A percentile compares a stretch with the other conserved stretches of the same genome.
phyloP scores from a whole-genome alignment of 92 coral and sea anemone species.

The Phenganax stokvisi region DNA sequence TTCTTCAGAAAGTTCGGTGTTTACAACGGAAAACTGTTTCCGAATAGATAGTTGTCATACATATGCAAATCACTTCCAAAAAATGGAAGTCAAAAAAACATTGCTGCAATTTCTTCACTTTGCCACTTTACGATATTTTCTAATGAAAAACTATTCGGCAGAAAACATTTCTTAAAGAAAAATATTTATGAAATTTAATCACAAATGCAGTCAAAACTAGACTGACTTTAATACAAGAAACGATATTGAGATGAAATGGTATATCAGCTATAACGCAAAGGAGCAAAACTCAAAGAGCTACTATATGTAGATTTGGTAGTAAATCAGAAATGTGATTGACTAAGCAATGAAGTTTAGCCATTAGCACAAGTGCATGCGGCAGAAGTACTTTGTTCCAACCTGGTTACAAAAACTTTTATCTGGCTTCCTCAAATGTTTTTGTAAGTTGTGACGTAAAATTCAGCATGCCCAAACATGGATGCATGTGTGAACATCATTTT shows the following conservation, averaged over 20 bases:
- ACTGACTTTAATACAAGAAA: neutral
- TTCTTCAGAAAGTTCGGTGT: neutral
- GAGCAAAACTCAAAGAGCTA: neutral
- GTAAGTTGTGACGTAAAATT: neutral
- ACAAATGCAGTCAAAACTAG: neutral
- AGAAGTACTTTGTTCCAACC: neutral
- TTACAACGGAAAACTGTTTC: neutral
- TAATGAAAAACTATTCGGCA: too few relatives aligned
- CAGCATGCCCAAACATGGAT: too few relatives aligned
- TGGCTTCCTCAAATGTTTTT: neutral
- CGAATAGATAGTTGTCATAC: neutral
- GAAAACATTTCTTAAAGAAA: too few relatives aligned
- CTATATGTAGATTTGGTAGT: conserved; percentile 6
- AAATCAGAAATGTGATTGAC: neutral
- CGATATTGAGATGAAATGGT: neutral
- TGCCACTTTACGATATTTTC: too few relatives aligned
- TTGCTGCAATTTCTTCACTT: too few relatives aligned
- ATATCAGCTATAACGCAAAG: neutral
- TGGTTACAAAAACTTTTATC: neutral
- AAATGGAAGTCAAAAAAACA: too few relatives aligned
- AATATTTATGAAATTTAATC: too few relatives aligned
- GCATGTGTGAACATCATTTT: too few relatives aligned
- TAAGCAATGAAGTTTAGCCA: neutral
- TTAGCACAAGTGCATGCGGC: neutral
- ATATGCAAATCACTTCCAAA: neutral